Percentiles rank a stretch among this genome's conserved stretches.
These are phyloP conservation scores for Coryphaenoides rupestris DNA, from an alignment of 2,113 vertebrate genomes.

Conservation along the genomic window DNA sequence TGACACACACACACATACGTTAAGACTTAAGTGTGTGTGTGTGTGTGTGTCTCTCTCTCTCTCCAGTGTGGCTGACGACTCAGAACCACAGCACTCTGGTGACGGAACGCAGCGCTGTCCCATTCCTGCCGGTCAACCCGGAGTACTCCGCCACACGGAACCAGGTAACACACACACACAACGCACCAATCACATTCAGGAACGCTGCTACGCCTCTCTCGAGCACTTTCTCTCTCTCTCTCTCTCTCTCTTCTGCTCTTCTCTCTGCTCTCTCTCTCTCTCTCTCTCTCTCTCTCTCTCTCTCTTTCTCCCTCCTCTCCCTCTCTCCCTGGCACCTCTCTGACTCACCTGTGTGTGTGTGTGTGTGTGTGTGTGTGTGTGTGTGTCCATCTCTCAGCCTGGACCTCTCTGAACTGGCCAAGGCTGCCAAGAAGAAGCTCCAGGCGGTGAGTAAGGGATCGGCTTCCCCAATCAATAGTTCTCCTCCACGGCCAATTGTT, in stretches of 20 bases:
- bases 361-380: too few relatives aligned
- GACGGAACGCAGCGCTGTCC: constrained; percentile 93
- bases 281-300: too few relatives aligned
- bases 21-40: constrained; percentile 7
- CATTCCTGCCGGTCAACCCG: constrained; percentile 94
- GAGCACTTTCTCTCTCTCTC: background rate
- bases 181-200: background rate
- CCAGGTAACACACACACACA: constrained; percentile 65
- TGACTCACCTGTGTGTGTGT: too few relatives aligned
- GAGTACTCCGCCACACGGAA: constrained; percentile 92
- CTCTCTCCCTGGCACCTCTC: background rate
- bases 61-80: constrained; percentile 92
- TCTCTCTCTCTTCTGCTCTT: too few relatives aligned
- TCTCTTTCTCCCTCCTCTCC: too few relatives aligned
- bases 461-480: too few relatives aligned
- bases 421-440: constrained; percentile 97
- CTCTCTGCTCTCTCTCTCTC: too few relatives aligned
- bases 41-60: constrained; percentile 22
- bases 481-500: too few relatives aligned
- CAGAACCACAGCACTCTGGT: constrained; percentile 98
- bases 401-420: constrained; percentile 95
- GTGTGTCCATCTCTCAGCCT: constrained; percentile 74
- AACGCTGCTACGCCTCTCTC: too few relatives aligned
- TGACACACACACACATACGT: constrained; percentile 17
- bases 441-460: constrained; percentile 83